Evolutionary conservation across 2,888 invertebrate genomes (phyloP).

Genomic region (Icerya purchasi): DNA sequence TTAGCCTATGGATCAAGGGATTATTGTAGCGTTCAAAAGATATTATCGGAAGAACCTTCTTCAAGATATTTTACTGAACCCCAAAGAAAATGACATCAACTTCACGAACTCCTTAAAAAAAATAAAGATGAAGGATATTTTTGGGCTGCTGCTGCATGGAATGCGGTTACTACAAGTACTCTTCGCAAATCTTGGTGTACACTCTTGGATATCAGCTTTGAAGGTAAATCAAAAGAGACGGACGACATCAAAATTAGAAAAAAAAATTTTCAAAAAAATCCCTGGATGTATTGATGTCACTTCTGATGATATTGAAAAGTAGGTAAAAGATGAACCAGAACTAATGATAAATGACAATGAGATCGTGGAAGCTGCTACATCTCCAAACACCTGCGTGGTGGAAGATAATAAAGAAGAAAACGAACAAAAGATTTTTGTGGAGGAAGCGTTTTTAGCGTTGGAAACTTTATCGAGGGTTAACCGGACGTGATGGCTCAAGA

Average conservation of each 20-base stretch:
- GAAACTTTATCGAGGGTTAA: too few relatives aligned
- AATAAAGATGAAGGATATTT: not conserved
- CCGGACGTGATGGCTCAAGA: too few relatives aligned
- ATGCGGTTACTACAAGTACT: constrained; percentile 1
- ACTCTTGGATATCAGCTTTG: not conserved
- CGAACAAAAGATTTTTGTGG: not conserved
- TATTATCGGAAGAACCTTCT: too few relatives aligned
- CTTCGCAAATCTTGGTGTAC: not conserved
- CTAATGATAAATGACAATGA: constrained; percentile 1
- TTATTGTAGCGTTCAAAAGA: constrained; percentile 18
- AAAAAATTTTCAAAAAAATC: not conserved
- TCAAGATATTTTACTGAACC: too few relatives aligned
- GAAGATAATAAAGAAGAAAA: not conserved
- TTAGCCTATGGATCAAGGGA: constrained; percentile 21
- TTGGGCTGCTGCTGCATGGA: not conserved
- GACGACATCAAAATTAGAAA: not conserved
- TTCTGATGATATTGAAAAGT: constrained; percentile 2
- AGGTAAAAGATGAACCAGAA: not conserved
- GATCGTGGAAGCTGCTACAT: constrained; percentile 1
- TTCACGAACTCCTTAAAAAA: not conserved
- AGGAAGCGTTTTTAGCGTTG: constrained; percentile 3
- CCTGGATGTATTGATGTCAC: too few relatives aligned
- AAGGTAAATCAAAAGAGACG: not conserved
- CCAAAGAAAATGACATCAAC: constrained; percentile 14
- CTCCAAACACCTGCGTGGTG: not conserved